Conservation (phyloP, 2,113 vertebrate species). For the Toxotes jaculatrix region DNA sequence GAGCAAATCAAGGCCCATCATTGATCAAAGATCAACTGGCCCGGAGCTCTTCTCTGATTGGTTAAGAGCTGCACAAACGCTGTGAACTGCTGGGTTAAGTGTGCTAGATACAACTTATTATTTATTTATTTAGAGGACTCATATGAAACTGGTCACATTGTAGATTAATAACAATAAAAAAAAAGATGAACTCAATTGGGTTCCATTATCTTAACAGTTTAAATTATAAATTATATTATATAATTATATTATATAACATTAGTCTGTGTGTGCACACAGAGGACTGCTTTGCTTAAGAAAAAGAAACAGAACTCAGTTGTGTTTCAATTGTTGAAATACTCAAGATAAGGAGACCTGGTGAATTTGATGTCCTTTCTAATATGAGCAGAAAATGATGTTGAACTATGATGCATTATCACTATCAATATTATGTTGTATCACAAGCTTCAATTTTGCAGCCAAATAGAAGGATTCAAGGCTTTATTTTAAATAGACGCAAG, state of each 20-base stretch:
- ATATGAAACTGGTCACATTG: background rate
- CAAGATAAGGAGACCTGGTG: background rate
- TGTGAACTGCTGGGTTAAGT: constrained; percentile 19
- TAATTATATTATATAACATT: background rate
- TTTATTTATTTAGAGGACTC: background rate
- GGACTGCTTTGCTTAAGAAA: background rate
- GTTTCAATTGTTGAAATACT: no score
- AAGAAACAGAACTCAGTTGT: background rate
- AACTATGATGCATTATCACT: background rate
- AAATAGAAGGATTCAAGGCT: background rate
- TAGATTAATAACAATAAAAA: background rate
- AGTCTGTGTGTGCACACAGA: background rate
- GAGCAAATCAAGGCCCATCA: constrained; percentile 75
- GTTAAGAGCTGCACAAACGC: constrained; percentile 36
- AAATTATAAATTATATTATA: background rate
- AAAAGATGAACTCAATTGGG: background rate
- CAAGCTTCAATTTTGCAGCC: background rate
- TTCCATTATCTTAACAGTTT: background rate
- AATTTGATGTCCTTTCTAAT: background rate
- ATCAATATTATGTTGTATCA: background rate
- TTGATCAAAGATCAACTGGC: constrained; percentile 77
- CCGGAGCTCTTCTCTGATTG: constrained; percentile 66
- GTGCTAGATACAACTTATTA: no score
- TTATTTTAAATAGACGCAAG: background rate
- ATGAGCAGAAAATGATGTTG: background rate